phyloP scores from a whole-genome alignment of 2,888 invertebrate genomes.

The Cryptus armator region DNA sequence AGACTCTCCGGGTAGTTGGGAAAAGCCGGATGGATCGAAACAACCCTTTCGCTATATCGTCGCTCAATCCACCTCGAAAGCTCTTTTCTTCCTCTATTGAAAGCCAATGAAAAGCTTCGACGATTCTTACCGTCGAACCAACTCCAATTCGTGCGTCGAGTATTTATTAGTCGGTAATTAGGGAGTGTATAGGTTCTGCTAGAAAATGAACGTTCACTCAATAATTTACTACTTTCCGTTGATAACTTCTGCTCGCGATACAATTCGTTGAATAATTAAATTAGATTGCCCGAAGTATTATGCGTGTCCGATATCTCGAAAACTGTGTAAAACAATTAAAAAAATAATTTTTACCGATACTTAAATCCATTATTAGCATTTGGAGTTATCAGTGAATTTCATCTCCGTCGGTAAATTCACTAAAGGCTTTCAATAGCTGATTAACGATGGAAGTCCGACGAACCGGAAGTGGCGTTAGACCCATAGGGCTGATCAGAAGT shows the following conservation, averaged over 20 bases:
- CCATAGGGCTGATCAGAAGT: background rate
- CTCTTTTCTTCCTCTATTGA: slow-evolving; percentile 6
- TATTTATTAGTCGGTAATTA: slow-evolving; percentile 4
- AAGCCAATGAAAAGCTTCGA: background rate
- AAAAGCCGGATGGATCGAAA: slow-evolving; percentile 64
- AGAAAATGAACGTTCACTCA: background rate
- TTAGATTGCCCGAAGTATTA: background rate
- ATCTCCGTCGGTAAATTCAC: background rate
- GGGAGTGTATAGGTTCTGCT: background rate
- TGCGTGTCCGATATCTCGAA: background rate
- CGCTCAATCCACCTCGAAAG: slow-evolving; percentile 16
- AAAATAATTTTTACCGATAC: background rate
- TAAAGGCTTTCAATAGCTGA: background rate
- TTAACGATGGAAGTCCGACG: slow-evolving; percentile 6
- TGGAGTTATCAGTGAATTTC: slow-evolving; percentile 5
- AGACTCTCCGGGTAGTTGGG: slow-evolving; percentile 14
- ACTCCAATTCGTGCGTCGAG: background rate
- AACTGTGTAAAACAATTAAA: background rate
- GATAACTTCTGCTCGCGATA: background rate
- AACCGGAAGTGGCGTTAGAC: slow-evolving; percentile 9
- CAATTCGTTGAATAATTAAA: background rate
- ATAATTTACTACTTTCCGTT: background rate
- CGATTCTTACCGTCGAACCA: background rate
- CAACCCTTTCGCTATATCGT: slow-evolving; percentile 30
- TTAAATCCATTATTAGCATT: background rate